Percentiles rank a stretch among this genome's conserved stretches.
phyloP scores from a whole-genome alignment of 2,113 vertebrate genomes.

The Ploceus nigricollis region DNA sequence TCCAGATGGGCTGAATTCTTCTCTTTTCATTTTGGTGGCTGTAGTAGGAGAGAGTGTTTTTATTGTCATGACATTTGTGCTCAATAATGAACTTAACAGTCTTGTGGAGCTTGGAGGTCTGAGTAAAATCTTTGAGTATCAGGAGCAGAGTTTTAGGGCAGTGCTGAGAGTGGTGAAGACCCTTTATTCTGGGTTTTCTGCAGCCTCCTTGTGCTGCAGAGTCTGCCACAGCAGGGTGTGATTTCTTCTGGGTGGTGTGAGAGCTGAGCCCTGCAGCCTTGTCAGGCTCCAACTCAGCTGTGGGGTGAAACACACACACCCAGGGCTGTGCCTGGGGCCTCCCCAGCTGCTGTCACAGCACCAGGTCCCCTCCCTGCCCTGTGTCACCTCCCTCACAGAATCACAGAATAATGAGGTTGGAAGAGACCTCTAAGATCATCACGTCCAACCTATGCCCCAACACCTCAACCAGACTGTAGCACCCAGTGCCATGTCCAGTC shows the following conservation, averaged over 20 bases:
- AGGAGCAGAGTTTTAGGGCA: rapidly evolving
- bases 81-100: neutral
- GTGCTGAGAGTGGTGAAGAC: rapidly evolving
- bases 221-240: neutral
- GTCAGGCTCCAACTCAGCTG: neutral
- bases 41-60: neutral
- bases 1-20: neutral
- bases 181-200: neutral
- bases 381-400: too few species aligned
- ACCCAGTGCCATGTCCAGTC: too few species aligned
- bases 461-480: too few species aligned
- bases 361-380: neutral
- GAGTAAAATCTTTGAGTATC: rapidly evolving
- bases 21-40: neutral
- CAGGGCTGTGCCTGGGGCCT: neutral
- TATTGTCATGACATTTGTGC: neutral
- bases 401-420: too few species aligned
- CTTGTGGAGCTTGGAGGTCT: neutral
- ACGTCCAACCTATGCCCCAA: too few species aligned
- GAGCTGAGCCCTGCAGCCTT: neutral
- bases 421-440: too few species aligned
- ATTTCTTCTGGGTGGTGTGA: rapidly evolving
- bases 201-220: rapidly evolving
- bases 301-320: rapidly evolving
- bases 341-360: neutral